Evolutionary conservation across 2,888 invertebrate species (phyloP).

Genomic region (Stenolophus ochropezus): DNA sequence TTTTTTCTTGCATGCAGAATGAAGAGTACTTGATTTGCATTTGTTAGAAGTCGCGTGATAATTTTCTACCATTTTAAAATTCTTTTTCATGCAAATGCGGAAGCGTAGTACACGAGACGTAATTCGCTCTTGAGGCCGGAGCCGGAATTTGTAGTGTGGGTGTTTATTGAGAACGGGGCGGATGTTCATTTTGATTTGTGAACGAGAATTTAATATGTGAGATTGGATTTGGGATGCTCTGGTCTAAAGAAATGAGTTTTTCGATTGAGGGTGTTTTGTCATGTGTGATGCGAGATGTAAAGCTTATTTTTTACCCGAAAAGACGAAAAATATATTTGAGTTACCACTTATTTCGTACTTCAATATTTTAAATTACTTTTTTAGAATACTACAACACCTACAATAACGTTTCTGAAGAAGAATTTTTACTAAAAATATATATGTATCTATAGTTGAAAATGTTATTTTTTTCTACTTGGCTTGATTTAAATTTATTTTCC

Average conservation of each 20-base stretch:
- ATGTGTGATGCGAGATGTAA: background rate
- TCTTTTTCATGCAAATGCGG: constrained; percentile 41
- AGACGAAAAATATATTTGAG: background rate
- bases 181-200: constrained; percentile 36
- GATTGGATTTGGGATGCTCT: background rate
- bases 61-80: constrained; percentile 46
- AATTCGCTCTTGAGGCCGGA: constrained; percentile 5
- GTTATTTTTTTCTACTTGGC: too few species aligned
- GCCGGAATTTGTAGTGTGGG: background rate
- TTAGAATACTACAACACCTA: background rate
- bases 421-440: too few species aligned
- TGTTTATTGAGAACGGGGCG: background rate
- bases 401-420: background rate
- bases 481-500: too few species aligned
- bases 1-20: constrained; percentile 44
- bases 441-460: too few species aligned
- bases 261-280: background rate
- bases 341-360: background rate
- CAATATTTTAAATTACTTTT: background rate
- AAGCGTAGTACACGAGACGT: background rate
- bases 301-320: background rate
- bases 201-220: constrained; percentile 14
- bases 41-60: constrained; percentile 48
- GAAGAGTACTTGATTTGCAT: constrained; percentile 47
- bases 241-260: constrained; percentile 13